A percentile compares a stretch with the other conserved stretches of the same genome.
Evolutionary conservation across 2,113 vertebrate species (phyloP).

Genomic region (Petroica traversi): DNA sequence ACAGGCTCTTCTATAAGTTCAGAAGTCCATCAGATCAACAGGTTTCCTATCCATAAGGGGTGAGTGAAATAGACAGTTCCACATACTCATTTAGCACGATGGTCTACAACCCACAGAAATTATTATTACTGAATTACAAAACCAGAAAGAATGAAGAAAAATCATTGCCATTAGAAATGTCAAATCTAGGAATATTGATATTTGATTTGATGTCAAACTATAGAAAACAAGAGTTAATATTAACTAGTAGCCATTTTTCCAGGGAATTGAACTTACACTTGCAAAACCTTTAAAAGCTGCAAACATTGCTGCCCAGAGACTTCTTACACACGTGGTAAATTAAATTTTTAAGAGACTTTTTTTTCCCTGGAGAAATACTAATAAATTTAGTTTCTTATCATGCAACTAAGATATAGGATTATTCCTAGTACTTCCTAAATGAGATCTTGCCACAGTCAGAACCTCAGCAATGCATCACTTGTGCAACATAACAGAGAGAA

Average conservation of each 20-base stretch:
- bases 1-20: background rate
- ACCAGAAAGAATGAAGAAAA: background rate
- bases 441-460: background rate
- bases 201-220: background rate
- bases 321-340: background rate
- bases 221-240: background rate
- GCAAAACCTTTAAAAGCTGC: background rate
- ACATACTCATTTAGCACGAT: background rate
- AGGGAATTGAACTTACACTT: background rate
- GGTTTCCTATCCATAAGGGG: background rate
- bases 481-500: background rate
- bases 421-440: background rate
- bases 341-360: background rate
- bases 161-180: background rate
- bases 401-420: background rate
- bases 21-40: background rate
- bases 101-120: background rate
- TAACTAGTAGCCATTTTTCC: background rate
- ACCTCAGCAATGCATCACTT: background rate
- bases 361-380: background rate
- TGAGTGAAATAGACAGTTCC: background rate
- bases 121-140: background rate
- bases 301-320: background rate
- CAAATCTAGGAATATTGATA: background rate
- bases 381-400: background rate